Conservation (phyloP, 2,888 invertebrate genomes). For the Molorchus minor region DNA sequence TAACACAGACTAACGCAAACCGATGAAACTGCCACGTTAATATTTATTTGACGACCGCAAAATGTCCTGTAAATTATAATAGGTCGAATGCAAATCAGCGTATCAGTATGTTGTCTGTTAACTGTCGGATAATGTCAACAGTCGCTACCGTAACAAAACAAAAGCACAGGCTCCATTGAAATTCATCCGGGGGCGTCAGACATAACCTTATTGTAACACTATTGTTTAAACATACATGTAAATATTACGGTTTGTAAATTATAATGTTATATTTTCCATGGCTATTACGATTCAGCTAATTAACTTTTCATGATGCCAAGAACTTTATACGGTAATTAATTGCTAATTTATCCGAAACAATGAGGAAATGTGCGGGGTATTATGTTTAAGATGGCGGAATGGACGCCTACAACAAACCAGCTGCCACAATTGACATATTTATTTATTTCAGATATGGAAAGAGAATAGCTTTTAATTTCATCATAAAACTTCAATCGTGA, state of each 20-base stretch:
- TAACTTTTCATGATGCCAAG: conserved; percentile 37
- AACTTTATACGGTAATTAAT: conserved; percentile 20
- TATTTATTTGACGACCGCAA: conserved; percentile 1
- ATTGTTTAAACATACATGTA: conserved; percentile 38
- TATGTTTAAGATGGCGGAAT: neutral
- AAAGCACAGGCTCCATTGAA: conserved; percentile 18
- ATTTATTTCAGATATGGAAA: too few relatives aligned
- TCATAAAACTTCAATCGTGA: too few relatives aligned
- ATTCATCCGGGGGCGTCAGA: conserved; percentile 24
- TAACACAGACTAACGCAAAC: conserved; percentile 1
- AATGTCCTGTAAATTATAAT: conserved; percentile 22
- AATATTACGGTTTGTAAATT: conserved; percentile 20
- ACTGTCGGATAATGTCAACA: conserved; percentile 27
- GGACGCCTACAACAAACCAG: neutral
- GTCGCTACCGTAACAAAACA: conserved; percentile 25
- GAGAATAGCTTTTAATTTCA: too few relatives aligned
- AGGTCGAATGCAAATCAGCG: conserved; percentile 21
- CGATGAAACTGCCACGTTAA: conserved; percentile 6
- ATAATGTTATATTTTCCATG: conserved; percentile 26
- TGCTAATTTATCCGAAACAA: conserved; percentile 10
- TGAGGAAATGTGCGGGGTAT: conserved; percentile 9
- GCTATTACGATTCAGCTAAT: conserved; percentile 29
- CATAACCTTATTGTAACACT: conserved; percentile 39
- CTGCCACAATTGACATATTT: neutral
- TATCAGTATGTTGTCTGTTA: conserved; percentile 26